Percentiles rank a stretch among this genome's conserved stretches.
Conservation (phyloP, 2,888 invertebrate genomes). For the Euplexia lucipara region DNA sequence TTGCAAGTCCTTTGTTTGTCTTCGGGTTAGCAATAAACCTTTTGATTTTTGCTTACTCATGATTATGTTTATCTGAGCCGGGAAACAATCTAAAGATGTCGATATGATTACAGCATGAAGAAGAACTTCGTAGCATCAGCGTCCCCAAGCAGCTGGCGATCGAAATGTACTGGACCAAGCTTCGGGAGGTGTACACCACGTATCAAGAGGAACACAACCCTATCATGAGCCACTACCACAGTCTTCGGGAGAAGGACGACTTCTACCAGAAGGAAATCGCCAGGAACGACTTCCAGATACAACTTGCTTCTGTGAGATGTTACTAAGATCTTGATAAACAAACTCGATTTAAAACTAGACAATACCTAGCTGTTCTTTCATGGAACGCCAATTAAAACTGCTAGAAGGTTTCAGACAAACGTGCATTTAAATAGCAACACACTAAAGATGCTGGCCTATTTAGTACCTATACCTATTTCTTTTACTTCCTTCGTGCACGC, state of each 20-base stretch:
- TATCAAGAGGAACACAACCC: conserved; percentile 85
- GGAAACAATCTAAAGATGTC: too few relatives aligned
- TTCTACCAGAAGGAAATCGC: conserved; percentile 89
- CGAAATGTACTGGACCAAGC: conserved; percentile 81
- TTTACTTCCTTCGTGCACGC: conserved; percentile 17
- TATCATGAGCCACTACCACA: conserved; percentile 84
- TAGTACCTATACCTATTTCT: too few relatives aligned
- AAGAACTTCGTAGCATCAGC: conserved; percentile 82
- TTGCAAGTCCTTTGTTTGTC: too few relatives aligned
- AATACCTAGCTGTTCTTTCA: too few relatives aligned
- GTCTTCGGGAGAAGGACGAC: conserved; percentile 85
- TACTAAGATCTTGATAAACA: not conserved
- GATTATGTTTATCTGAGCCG: too few relatives aligned
- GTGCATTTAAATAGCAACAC: not conserved
- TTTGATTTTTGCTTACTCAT: too few relatives aligned
- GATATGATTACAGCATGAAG: conserved; percentile 81
- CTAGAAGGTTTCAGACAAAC: not conserved
- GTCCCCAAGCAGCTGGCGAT: conserved; percentile 84
- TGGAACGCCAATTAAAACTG: not conserved
- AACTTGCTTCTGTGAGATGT: conserved; percentile 77
- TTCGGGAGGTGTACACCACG: conserved; percentile 80
- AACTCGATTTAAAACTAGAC: not conserved
- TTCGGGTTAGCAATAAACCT: too few relatives aligned
- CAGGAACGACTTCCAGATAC: conserved; percentile 81
- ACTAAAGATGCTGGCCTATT: not conserved